These are phyloP conservation scores for Luidia sarsii DNA, from an alignment of 53 echinoderm and acorn worm genomes.

Conservation along the genomic window DNA sequence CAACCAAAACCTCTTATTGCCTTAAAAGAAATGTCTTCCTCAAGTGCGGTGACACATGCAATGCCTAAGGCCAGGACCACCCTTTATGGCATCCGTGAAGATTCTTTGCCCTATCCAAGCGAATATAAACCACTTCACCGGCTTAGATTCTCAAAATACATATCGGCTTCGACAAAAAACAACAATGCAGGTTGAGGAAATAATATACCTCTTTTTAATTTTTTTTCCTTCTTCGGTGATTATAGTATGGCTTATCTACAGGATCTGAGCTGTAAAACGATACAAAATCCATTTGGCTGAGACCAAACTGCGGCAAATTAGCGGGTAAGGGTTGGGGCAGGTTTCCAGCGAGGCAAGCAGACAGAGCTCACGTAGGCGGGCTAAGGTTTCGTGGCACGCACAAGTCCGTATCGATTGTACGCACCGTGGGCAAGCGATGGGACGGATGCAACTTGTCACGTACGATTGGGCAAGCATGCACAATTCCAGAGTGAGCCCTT, in stretches of 20 bases:
- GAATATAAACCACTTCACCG: too few species aligned
- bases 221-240: constrained; percentile 1
- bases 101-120: too few species aligned
- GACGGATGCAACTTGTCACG: neutral
- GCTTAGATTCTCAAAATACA: too few species aligned
- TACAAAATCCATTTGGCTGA: constrained; percentile 37
- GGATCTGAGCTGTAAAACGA: constrained; percentile 24
- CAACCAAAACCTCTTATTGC: too few species aligned
- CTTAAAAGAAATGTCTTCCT: too few species aligned
- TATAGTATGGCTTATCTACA: constrained; percentile 7
- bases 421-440: neutral
- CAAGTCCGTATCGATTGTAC: constrained; percentile 37
- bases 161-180: too few species aligned
- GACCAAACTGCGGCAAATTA: constrained; percentile 23
- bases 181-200: too few species aligned
- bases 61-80: too few species aligned
- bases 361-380: constrained; percentile 10
- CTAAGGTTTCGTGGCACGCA: constrained; percentile 25
- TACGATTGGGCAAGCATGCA: neutral
- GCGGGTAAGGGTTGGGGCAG: constrained; percentile 9
- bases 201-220: too few species aligned
- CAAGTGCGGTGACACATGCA: too few species aligned
- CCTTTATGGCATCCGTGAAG: too few species aligned
- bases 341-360: neutral
- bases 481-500: too few species aligned